These are phyloP conservation scores for Melinopterus prodromus DNA, from an alignment of 2,888 invertebrate species.

Conservation along the genomic window DNA sequence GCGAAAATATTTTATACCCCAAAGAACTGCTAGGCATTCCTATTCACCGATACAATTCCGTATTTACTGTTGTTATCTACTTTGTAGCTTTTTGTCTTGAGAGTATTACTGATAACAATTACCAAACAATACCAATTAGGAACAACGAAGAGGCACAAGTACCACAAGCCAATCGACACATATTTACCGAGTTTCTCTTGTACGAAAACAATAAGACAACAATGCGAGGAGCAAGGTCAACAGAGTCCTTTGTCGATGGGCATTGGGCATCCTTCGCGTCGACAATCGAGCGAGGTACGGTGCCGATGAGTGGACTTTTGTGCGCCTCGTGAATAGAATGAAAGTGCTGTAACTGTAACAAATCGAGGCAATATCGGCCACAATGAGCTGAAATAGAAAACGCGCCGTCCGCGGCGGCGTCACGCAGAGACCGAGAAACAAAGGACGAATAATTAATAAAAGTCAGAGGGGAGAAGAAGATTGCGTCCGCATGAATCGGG, in stretches of 20 bases:
- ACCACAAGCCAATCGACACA: neutral
- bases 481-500: slow-evolving; percentile 9
- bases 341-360: slow-evolving; percentile 20
- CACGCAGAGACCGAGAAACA: slow-evolving; percentile 37
- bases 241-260: neutral
- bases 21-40: too few relatives aligned
- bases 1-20: too few relatives aligned
- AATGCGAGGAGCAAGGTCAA: slow-evolving; percentile 4
- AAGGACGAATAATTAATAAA: slow-evolving; percentile 42
- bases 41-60: too few relatives aligned
- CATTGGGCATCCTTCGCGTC: neutral
- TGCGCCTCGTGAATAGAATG: slow-evolving; percentile 21
- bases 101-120: too few relatives aligned
- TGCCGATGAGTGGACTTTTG: slow-evolving; percentile 6
- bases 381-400: slow-evolving; percentile 26
- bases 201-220: neutral
- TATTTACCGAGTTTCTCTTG: neutral
- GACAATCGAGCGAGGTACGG: neutral
- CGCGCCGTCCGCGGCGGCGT: slow-evolving; percentile 19
- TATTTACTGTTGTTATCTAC: too few relatives aligned
- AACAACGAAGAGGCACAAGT: neutral
- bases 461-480: slow-evolving; percentile 33
- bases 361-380: slow-evolving; percentile 24
- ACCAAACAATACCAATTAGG: neutral
- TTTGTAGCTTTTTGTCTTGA: too few relatives aligned